Conservation (phyloP, 2,113 vertebrate genomes). For the Xenopus laevis region DNA sequence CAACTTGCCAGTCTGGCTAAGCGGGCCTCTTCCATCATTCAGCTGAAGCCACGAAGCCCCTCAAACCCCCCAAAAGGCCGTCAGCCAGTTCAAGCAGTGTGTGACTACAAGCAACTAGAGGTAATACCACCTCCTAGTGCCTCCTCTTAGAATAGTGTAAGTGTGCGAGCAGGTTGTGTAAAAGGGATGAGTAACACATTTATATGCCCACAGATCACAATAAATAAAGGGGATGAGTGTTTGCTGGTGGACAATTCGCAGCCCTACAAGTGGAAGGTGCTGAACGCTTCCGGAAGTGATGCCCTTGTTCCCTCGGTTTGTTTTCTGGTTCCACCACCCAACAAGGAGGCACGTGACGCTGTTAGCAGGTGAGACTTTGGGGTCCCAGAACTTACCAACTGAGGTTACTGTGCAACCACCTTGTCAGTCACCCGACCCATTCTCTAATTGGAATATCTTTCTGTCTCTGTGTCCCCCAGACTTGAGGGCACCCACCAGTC, state of each 20-base stretch:
- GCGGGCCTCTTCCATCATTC: conserved; percentile 78
- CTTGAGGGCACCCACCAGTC: conserved; percentile 78
- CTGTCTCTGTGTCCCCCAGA: conserved; percentile 53
- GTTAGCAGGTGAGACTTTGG: conserved; percentile 66
- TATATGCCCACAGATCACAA: too few relatives aligned
- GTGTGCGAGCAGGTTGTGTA: too few relatives aligned
- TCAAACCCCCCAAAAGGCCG: conserved; percentile 66
- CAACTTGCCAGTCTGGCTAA: conserved; percentile 71
- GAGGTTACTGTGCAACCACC: too few relatives aligned
- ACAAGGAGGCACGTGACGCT: conserved; percentile 81
- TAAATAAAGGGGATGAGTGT: conserved; percentile 75
- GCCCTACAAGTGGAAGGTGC: conserved; percentile 82
- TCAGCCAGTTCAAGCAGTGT: conserved; percentile 78
- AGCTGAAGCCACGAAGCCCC: conserved; percentile 84
- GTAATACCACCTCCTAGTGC: conserved; percentile 53
- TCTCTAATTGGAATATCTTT: too few relatives aligned
- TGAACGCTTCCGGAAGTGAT: conserved; percentile 68
- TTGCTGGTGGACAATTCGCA: conserved; percentile 80
- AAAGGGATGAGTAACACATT: too few relatives aligned
- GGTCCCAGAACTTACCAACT: too few relatives aligned
- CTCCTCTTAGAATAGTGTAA: too few relatives aligned
- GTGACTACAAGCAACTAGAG: conserved; percentile 94
- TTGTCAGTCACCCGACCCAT: too few relatives aligned
- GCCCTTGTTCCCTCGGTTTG: conserved; percentile 83
- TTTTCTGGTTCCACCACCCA: conserved; percentile 84